phyloP scores from a whole-genome alignment of 2,797 vertebrate genomes.

The Benthosema pterotum region DNA sequence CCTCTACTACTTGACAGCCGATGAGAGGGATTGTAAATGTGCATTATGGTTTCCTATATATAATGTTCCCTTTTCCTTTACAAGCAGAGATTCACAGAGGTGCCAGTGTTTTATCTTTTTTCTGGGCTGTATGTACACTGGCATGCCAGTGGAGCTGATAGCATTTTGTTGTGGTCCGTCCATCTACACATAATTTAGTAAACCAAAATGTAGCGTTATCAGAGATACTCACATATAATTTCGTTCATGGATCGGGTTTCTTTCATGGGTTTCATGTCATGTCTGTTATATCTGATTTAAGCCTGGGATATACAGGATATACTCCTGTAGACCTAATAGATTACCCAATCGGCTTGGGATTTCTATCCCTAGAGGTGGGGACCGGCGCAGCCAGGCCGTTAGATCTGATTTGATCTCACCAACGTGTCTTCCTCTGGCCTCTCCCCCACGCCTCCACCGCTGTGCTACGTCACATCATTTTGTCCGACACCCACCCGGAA shows the following conservation, averaged over 20 bases:
- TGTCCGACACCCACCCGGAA: too few species aligned
- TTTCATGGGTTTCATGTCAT: constrained; percentile 12
- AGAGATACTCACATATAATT: constrained; percentile 2
- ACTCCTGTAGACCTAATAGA: constrained; percentile 10
- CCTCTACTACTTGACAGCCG: constrained; percentile 43
- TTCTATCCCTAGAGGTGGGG: constrained; percentile 19
- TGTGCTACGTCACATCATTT: too few species aligned
- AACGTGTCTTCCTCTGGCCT: too few species aligned
- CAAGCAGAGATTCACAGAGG: background rate
- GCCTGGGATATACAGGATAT: constrained; percentile 8
- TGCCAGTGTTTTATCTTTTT: too few species aligned
- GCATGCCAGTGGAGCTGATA: too few species aligned
- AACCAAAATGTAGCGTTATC: background rate
- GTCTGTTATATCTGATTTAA: constrained; percentile 20
- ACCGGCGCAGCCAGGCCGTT: too few species aligned
- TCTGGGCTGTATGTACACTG: too few species aligned
- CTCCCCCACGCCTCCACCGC: too few species aligned
- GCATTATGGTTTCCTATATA: constrained; percentile 7
- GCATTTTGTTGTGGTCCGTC: too few species aligned
- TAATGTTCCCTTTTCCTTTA: constrained; percentile 5
- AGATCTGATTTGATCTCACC: too few species aligned
- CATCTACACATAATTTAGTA: background rate
- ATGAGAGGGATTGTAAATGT: constrained; percentile 34
- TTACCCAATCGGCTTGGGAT: constrained; percentile 15
- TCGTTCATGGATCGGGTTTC: constrained; percentile 10